A percentile compares a stretch with the other conserved stretches of the same genome.
phyloP scores from a whole-genome alignment of 1,140 invertebrate genomes.

The Solen grandis region DNA sequence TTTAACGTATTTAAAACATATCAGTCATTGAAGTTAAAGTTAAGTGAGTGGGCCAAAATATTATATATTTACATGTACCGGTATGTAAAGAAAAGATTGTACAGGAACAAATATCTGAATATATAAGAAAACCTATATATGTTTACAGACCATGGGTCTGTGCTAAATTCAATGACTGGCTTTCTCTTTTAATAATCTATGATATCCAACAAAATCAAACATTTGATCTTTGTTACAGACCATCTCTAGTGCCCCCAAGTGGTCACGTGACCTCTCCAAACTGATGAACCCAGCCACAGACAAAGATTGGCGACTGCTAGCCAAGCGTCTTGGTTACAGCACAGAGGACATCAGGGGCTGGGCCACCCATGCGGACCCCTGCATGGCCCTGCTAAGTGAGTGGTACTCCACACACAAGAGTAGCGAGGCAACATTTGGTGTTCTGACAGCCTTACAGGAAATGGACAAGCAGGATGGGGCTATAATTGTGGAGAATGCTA shows the following conservation, averaged over 20 bases:
- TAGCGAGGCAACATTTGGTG: slow-evolving; percentile 71
- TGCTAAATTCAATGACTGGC: too few relatives aligned
- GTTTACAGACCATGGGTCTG: too few relatives aligned
- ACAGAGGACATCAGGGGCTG: slow-evolving; percentile 74
- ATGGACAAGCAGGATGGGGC: slow-evolving; percentile 74
- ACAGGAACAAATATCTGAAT: too few relatives aligned
- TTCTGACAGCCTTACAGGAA: slow-evolving; percentile 70
- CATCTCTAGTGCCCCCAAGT: slow-evolving; percentile 72
- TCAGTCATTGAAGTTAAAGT: too few relatives aligned
- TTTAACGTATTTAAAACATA: too few relatives aligned
- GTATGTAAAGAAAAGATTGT: too few relatives aligned
- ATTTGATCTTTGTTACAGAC: too few relatives aligned
- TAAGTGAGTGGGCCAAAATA: too few relatives aligned
- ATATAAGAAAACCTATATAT: too few relatives aligned
- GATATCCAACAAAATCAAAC: too few relatives aligned
- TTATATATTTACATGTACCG: too few relatives aligned
- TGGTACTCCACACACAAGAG: slow-evolving; percentile 78
- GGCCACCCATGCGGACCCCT: slow-evolving; percentile 73
- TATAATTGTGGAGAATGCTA: slow-evolving; percentile 73
- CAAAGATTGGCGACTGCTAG: slow-evolving; percentile 75
- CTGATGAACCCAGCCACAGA: slow-evolving; percentile 69
- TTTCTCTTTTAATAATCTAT: too few relatives aligned
- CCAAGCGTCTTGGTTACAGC: slow-evolving; percentile 72
- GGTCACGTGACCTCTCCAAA: slow-evolving; percentile 73
- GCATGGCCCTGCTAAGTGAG: slow-evolving; percentile 76